Evolutionary conservation across 64 coral and sea anemone genomes (phyloP).

Genomic region (Trachythela sp.): DNA sequence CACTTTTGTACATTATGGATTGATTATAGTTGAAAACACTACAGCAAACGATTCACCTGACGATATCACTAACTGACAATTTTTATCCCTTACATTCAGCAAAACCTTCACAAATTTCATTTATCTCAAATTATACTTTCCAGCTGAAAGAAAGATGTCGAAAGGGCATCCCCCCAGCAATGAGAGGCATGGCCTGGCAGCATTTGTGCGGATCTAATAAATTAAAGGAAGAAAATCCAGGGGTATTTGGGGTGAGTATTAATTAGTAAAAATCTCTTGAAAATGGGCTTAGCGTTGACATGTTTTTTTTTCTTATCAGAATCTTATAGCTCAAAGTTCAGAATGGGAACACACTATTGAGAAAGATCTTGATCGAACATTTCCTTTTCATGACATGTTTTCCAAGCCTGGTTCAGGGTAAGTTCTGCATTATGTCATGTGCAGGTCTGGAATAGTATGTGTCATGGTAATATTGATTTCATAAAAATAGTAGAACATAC

Average conservation of each 20-base stretch:
- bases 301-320: neutral
- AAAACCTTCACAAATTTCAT: too few species aligned
- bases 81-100: too few species aligned
- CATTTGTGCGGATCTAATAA: slow-evolving; percentile 16
- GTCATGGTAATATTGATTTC: too few species aligned
- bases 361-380: slow-evolving; percentile 5
- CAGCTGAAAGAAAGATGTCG: neutral
- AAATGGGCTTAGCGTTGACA: neutral
- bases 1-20: too few species aligned
- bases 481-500: too few species aligned
- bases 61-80: too few species aligned
- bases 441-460: too few species aligned
- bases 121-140: too few species aligned
- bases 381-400: slow-evolving; percentile 27
- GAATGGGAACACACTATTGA: neutral
- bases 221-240: neutral
- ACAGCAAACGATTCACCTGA: too few species aligned
- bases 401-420: neutral
- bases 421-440: neutral
- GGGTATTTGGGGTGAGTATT: neutral
- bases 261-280: neutral
- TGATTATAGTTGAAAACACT: too few species aligned
- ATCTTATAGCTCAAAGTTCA: neutral
- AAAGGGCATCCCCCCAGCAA: neutral
- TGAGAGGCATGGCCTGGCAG: neutral